Base-by-base conservation (phyloP, 2,113 vertebrate species). In the Zeus faber region DNA sequence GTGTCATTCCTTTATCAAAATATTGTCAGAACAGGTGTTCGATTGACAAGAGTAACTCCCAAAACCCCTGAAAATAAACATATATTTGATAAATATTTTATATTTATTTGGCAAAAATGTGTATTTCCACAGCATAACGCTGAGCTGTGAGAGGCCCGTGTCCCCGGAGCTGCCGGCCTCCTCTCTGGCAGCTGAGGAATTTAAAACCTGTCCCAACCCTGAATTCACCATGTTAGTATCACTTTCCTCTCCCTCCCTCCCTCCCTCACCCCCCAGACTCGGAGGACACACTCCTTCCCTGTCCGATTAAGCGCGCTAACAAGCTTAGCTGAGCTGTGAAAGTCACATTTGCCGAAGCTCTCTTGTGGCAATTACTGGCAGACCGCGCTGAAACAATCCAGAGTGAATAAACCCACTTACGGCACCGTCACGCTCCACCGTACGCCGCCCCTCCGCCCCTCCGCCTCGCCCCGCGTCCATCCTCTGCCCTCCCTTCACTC, bases 231-330 rank as follows among this genome's bases (percentile, higher is more conserved):
- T 35, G 10, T 35, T 14, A 13, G 4, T 31, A 31, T 31, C 29
- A 10, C 5, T 35, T 13, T 35, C 33, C 33, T 35, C 33, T 14
- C 8, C n/a, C 33, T 35, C 33, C 3, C 33, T 35, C 33, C 8
- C 33, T 35, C 33, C 33, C 33, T 35, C n/a, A 45, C 33, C 39
- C 22, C 55, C 46, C 39, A 59, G 46, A 80, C 65, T 49, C 62
- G 66, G 39, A 55, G 63, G 66, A 74, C 77, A 77, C 74, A 72
- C 71, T 77, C 76, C 62, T 71, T 56, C 66, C 67, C 71, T 79
- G 77, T 87, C 76, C 56, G 83, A 81, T 86, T 87, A 88, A 81
- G 62, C 72, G 57, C 26, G 49, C 79, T 85, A 86, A 86, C 77
- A 74, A 80, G 81, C 72, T 82, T 83, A 82, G 70, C 64, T 18